A percentile compares a stretch with the other conserved stretches of the same genome.
These are phyloP conservation scores for Gila robusta DNA, from an alignment of 2,797 vertebrate species.

Conservation along the genomic window DNA sequence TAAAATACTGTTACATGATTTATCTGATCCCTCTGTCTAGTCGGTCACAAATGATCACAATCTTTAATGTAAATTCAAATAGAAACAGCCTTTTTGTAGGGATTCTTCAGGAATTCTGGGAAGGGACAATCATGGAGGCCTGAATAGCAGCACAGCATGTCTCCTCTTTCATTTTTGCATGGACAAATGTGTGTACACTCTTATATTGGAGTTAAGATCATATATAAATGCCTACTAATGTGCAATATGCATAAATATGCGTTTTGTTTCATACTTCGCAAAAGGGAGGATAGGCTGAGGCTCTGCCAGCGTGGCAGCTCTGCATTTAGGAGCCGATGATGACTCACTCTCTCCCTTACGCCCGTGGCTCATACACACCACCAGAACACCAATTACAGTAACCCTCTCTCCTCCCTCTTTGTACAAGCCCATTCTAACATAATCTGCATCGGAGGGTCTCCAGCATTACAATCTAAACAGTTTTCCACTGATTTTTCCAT, in stretches of 20 bases:
- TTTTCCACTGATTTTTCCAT: conserved; percentile 37
- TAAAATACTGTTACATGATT: conserved; percentile 10
- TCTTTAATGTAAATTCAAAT: conserved; percentile 7
- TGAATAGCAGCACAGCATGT: background rate
- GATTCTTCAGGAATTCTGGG: background rate
- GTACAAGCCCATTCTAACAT: conserved; percentile 25
- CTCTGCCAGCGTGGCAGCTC: conserved; percentile 55
- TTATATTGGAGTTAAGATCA: background rate
- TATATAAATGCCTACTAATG: background rate
- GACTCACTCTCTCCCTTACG: conserved; percentile 61
- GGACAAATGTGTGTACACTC: background rate
- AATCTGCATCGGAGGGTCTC: conserved; percentile 39
- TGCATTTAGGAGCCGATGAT: conserved; percentile 18
- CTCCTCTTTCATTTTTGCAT: background rate
- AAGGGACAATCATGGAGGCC: background rate
- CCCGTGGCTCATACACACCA: background rate
- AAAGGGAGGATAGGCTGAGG: background rate
- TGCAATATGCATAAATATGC: background rate
- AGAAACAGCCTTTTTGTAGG: background rate
- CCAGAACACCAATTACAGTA: conserved; percentile 40
- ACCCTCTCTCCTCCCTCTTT: conserved; percentile 24
- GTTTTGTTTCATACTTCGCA: background rate
- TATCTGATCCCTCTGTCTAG: conserved; percentile 6
- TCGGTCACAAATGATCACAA: background rate
- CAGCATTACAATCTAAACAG: conserved; percentile 52